Evolutionary conservation across 2,113 vertebrate species (phyloP).

Genomic region (Heterochromis multidens): DNA sequence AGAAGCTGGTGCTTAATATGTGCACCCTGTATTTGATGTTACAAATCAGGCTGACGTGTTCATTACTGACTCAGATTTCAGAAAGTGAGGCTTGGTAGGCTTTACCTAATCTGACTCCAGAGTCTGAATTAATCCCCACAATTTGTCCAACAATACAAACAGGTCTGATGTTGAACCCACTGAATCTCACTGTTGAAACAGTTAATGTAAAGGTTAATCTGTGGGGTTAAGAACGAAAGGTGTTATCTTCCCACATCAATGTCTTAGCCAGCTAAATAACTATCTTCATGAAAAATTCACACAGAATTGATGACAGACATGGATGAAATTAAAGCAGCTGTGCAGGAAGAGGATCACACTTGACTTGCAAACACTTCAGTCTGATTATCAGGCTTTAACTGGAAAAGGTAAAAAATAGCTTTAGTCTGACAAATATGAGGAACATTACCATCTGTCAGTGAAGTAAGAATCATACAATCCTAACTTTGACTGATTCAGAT

Average conservation of each 20-base stretch:
- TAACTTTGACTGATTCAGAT: neutral
- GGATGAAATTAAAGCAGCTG: neutral
- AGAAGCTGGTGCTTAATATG: neutral
- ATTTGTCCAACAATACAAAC: neutral
- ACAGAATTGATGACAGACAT: neutral
- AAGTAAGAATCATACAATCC: neutral
- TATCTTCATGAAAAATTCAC: neutral
- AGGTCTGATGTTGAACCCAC: neutral
- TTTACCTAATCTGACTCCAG: neutral
- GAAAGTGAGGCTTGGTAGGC: neutral
- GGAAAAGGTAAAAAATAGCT: fast-evolving
- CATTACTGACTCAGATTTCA: neutral
- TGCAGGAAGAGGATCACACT: neutral
- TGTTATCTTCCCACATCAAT: neutral
- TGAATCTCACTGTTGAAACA: neutral
- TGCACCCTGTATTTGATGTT: neutral
- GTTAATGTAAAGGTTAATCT: neutral
- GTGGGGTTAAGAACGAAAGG: neutral
- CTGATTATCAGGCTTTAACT: neutral
- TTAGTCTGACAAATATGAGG: neutral
- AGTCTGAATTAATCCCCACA: neutral
- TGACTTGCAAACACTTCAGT: neutral
- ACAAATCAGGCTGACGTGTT: neutral
- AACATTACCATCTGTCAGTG: neutral
- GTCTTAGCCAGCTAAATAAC: neutral